phyloP scores from a whole-genome alignment of 2,888 invertebrate genomes.

The Mayetiola destructor region DNA sequence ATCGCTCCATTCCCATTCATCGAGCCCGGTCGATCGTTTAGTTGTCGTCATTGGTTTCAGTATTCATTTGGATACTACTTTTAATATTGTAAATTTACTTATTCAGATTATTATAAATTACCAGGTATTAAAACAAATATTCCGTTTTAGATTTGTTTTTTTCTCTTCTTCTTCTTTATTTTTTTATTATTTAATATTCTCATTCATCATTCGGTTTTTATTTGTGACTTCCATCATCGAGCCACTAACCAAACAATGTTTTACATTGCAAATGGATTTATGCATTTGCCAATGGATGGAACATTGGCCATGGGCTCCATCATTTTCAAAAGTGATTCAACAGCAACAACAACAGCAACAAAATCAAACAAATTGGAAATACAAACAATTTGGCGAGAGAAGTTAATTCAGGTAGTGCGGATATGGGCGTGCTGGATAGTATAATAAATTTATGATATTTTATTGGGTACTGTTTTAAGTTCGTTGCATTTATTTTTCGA shows the following conservation, averaged over 20 bases:
- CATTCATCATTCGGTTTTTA: background rate
- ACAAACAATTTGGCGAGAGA: slow-evolving; percentile 3
- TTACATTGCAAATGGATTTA: background rate
- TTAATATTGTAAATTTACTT: background rate
- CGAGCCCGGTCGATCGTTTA: background rate
- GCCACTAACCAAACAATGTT: background rate
- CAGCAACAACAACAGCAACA: too few species aligned
- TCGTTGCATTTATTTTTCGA: background rate
- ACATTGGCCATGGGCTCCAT: too few species aligned
- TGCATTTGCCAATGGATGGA: background rate
- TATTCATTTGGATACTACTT: background rate
- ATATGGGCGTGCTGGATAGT: slow-evolving; percentile 15
- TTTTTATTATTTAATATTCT: too few species aligned
- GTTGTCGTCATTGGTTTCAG: background rate
- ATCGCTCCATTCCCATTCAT: background rate
- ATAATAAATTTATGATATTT: slow-evolving; percentile 14
- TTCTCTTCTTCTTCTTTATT: background rate
- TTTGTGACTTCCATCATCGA: background rate
- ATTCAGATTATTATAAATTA: slow-evolving; percentile 12
- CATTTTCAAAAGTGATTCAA: background rate
- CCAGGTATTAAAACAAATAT: slow-evolving; percentile 12
- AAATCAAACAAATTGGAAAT: background rate
- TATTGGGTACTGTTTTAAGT: background rate
- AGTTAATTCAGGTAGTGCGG: slow-evolving; percentile 17
- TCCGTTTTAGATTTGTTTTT: background rate